Percentiles rank a stretch among this genome's conserved stretches.
These are phyloP conservation scores for Escarpia spicata DNA, from an alignment of 2,888 invertebrate species.

Conservation along the genomic window DNA sequence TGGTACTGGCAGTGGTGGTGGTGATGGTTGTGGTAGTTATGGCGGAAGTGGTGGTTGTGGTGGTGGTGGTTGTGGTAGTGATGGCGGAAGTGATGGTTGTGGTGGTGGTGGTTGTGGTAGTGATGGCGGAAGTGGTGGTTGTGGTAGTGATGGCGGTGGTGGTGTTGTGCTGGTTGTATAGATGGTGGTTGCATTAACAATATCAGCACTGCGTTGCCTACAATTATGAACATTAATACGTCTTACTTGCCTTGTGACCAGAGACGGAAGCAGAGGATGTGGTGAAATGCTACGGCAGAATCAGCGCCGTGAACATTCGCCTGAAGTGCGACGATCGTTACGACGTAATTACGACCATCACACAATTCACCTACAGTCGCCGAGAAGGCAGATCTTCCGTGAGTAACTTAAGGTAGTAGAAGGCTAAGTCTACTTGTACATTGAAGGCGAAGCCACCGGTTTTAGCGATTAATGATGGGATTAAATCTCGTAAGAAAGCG, in stretches of 20 bases:
- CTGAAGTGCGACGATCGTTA: not conserved
- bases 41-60: too few species aligned
- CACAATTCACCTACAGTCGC: not conserved
- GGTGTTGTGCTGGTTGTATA: too few species aligned
- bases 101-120: too few species aligned
- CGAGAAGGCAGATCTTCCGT: not conserved
- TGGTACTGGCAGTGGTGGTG: too few species aligned
- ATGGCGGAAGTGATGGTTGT: too few species aligned
- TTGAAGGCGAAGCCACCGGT: not conserved
- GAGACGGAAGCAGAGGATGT: not conserved
- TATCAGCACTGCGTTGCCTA: not conserved
- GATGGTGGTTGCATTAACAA: too few species aligned
- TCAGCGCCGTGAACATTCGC: not conserved
- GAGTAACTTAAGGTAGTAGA: not conserved
- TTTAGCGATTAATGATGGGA: not conserved
- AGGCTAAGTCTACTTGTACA: not conserved
- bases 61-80: too few species aligned
- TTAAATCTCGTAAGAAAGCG: too few species aligned
- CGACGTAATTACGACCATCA: not conserved
- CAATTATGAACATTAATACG: not conserved
- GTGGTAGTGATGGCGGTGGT: too few species aligned
- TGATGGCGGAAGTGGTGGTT: too few species aligned
- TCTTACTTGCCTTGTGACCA: not conserved
- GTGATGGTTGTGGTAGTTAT: too few species aligned
- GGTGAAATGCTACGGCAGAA: not conserved